Conservation (phyloP, 2,888 invertebrate species). For the Leptogaster cylindrica region DNA sequence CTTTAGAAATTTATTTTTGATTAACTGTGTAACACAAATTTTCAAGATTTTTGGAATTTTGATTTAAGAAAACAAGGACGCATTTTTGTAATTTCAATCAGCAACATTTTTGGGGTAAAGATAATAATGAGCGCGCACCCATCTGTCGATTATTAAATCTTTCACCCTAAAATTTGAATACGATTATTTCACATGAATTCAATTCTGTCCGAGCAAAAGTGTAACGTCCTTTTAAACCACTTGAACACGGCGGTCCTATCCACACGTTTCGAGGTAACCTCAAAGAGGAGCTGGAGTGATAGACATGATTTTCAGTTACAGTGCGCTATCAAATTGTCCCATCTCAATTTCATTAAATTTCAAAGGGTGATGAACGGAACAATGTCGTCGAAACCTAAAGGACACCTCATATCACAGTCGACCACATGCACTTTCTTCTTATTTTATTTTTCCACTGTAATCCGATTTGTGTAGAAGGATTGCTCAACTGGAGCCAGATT, state of each 20-base stretch:
- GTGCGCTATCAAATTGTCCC: conserved; percentile 15
- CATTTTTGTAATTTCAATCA: no score
- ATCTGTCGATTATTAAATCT: no score
- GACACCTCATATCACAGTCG: conserved; percentile 1
- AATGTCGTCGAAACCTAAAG: not conserved
- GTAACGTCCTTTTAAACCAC: not conserved
- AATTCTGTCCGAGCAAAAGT: no score
- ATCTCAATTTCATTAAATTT: conserved; percentile 34
- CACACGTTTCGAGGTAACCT: not conserved
- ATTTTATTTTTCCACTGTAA: conserved; percentile 16
- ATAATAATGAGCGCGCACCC: no score
- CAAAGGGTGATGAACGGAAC: conserved; percentile 14
- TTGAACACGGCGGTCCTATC: not conserved
- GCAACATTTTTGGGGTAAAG: no score
- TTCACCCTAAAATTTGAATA: no score
- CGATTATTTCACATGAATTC: no score
- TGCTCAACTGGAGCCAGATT: conserved; percentile 24
- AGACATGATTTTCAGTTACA: conserved; percentile 27
- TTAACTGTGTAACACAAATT: no score
- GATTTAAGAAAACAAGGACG: no score
- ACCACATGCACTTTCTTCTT: conserved; percentile 33
- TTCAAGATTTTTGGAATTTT: no score
- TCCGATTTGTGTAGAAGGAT: conserved; percentile 37
- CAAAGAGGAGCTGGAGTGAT: not conserved
- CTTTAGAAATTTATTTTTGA: no score